Base-by-base conservation (phyloP, 2,888 invertebrate species). In the Linyphia triangularis region DNA sequence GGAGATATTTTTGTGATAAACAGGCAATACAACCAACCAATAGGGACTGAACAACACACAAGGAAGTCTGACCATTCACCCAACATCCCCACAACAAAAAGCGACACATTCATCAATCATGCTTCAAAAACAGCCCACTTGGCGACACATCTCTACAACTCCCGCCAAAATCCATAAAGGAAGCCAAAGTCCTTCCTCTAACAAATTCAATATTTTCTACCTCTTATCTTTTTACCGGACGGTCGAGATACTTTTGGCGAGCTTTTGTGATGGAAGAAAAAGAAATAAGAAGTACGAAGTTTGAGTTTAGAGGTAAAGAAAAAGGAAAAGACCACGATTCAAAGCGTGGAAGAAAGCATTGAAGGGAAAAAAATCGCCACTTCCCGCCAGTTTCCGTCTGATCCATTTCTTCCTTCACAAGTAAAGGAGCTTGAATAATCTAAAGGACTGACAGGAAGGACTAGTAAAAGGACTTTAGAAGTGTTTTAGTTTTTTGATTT, bases 201-300 rank as follows among this genome's bases (percentile, higher is more conserved):
- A 77, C 77, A 77, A 77, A 77, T 77, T 77, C 77, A 77, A 78
- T 78, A 78, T 78, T 65, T 78, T 63, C 78, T 43, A 33, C 43
- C 22, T 65, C 65, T 78, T 78, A 78, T 78, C 78, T 78, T n/a
- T 4, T 22, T 26, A 78, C 65, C 78, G 51, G 65, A 78, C 78
- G 61, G 4, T 61, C 5, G 22, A 63, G 77, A 77, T 77, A 28
- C 78, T 51, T 22, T 51, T 51, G 16, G 16, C n/a, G 5, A 16
- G 40, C 24, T 13, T 22, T 77, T 77, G 59, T 77, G 57, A 13
- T 51, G 51, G 16, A 28, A 69, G 43, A 43, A 43, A 70, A 26
- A 13, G 22, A 5, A 22, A 69, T 5, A 69, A n/a, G 33, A 69
- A 73, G 13, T 13, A 13, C 77, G 22, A 26, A 33, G 28, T 57